Base-by-base conservation (phyloP, 2,888 invertebrate species). In the Mellilla xanthometata region DNA sequence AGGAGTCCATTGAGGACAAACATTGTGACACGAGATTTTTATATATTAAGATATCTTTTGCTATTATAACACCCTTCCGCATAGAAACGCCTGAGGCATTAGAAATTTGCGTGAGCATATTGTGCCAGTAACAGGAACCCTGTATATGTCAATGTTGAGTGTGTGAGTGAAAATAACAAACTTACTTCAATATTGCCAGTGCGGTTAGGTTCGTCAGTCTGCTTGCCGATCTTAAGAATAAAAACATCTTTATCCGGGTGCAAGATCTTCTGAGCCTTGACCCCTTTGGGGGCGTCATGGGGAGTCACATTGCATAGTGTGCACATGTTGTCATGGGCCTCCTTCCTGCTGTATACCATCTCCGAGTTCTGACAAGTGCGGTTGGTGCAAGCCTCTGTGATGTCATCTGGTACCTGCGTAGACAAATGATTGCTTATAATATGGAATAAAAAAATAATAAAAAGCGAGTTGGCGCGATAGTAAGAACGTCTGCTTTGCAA, bases 201-300 rank as follows among this genome's bases (percentile, higher is more conserved):
- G 3, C 88, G 80, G 47, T 87, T 84, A 0, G 87, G 89, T 56
- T 89, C 89, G 32, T 87, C 87, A 0, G 92, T 92, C 65, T 95
- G 95, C 65, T 94, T 95, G 1, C 95, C 95, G 43, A 95, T 93
- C 62, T 93, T 92, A 32, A 95, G 76, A 2, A 95, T 84, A 55
- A 95, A 95, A 0, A 94, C 91, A 58, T 95, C 94, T 60, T 93
- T 93, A 36, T 94, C 92, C 0, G 93, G 93, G 59, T 94, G 93
- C 0, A 92, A 70, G 2, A 92, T 78, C 61, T 93, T 92, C 8
- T 91, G 90, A 2, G 91, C 91, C 40, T 90, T 74, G 0, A 91
- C 91, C 0, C 92, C 92, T 53, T 90, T 91, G 0, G 91, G 85
- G 0, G 90, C 87, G 9, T 87, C 83, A 13, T 72, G 76, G 0